Base-by-base conservation (phyloP, 1,140 invertebrate genomes). In the Lucilia sericata region DNA sequence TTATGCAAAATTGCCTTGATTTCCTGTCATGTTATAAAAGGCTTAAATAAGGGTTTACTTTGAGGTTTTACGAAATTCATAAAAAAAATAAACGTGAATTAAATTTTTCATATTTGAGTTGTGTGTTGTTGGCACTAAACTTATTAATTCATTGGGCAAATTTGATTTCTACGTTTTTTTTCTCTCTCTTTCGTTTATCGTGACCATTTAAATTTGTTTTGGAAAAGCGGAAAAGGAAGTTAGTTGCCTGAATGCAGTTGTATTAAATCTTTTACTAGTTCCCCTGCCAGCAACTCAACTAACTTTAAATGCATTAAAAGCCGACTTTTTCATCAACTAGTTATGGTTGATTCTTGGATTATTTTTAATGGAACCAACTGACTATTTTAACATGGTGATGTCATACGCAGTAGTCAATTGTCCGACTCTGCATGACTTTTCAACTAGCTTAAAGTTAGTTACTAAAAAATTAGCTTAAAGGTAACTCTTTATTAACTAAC, bases 181-280 rank as follows among this genome's bases (percentile, higher is more conserved):
- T 7, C 42, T 42, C 42, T 42, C 1, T 30, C 25, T 42, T 7
- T 42, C 42, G 0, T 42, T 10, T 70, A 70, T 70, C 65, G 65
- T 70, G 65, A 70, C 65, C 65, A 70, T 70, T 70, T 70, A 70
- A 70, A 70, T 70, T 70, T 70, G 65, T 70, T 70, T 70, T 10
- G 21, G 17, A 21, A 42, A 60, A 70, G 5, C 19, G 65, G 65
- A 70, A 70, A 70, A 70, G 65, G 65, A 70, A 70, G 65, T 30
- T 30, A 30, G 25, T 30, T 70, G 65, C 65, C 17, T 70, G 65
- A 70, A 70, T 70, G 65, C 65, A 70, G 65, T 70, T 19, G 19
- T 21, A 21, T 25, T 19, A 70, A 70, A 70, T 70, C 65, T 70
- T 70, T 70, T 21, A 21, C 65, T 70, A 60, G 55, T 60, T 30